Evolutionary conservation across 2,888 invertebrate genomes (phyloP), one percentile per base, ranked within the genome.

Genomic region (Leptura quadrifasciata): DNA sequence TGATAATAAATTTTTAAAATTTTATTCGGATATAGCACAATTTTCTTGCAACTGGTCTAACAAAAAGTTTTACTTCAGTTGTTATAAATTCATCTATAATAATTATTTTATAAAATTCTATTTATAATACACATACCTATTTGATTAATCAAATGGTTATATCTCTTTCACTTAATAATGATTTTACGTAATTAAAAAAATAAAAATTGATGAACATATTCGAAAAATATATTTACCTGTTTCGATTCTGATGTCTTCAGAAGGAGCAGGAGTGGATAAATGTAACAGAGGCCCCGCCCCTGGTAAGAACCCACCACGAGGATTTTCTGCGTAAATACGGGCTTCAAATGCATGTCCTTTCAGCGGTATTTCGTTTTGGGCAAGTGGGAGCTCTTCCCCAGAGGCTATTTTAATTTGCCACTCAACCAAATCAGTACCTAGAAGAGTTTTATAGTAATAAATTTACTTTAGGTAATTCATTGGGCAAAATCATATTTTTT

Each of bases 321-420:
- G 95, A 88, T 95, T 93, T 88, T 99, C 99, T 0, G 99, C 99
- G 89, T 99, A 99, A 80, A 99, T 96, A 79, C 99, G 92, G 31
- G 98, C 98, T 90, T 99, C 99, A 82, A 99, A 97, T 0, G 99
- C 94, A 89, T 98, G 98, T 0, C 99, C 98, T 0, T 90, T 91
- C 0, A 95, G 90, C 5, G 89, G 87, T 64, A 99, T 94, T 78
- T 98, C 92, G 0, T 94, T 92, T 87, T 99, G 99, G 0, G 90
- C 91, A 0, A 95, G 81, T 0, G 98, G 98, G 15, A 99, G 89
- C 57, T 91, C 91, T 87, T 98, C 97, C 0, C 98, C 98, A 39
- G 95, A 92, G 0, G 99, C 98, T 60, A 98, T 93, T 87, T 94
- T 93, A 8, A 97, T 90, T 89, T 99, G 99, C 99, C 99, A 99